phyloP scores from a whole-genome alignment of 2,888 invertebrate genomes.

The Tachina lurida region DNA sequence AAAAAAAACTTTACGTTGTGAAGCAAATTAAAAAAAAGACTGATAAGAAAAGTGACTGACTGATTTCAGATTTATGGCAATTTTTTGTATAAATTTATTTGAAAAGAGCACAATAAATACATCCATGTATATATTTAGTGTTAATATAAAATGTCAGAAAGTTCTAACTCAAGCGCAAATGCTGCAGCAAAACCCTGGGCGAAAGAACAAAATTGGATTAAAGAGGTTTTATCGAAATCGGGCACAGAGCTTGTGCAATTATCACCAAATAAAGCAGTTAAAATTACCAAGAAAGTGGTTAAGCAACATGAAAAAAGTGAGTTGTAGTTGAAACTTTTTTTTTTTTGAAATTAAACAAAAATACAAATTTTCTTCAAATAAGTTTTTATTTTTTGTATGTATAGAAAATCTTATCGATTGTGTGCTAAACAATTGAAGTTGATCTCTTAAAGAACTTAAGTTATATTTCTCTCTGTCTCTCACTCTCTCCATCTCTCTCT shows the following conservation, averaged over 20 bases:
- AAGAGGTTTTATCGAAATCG: slow-evolving; percentile 83
- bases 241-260: slow-evolving; percentile 82
- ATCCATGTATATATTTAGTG: slow-evolving; percentile 6
- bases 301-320: slow-evolving; percentile 78
- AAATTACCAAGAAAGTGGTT: slow-evolving; percentile 70
- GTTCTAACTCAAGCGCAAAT: slow-evolving; percentile 70
- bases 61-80: slow-evolving; percentile 38
- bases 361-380: background rate
- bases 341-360: background rate
- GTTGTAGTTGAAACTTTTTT: slow-evolving; percentile 18
- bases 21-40: slow-evolving; percentile 42
- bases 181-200: slow-evolving; percentile 74
- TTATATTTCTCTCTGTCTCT: background rate
- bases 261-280: slow-evolving; percentile 77
- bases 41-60: slow-evolving; percentile 37
- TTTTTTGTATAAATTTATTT: slow-evolving; percentile 32
- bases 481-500: background rate
- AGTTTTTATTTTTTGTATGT: background rate
- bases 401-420: slow-evolving; percentile 4
- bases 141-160: slow-evolving; percentile 76
- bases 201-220: slow-evolving; percentile 84
- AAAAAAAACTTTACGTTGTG: slow-evolving; percentile 29
- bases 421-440: background rate
- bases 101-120: slow-evolving; percentile 21
- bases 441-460: slow-evolving; percentile 6